A percentile compares a stretch with the other conserved stretches of the same genome.
These are phyloP conservation scores for Scaptomyza flava DNA, from an alignment of 2,888 invertebrate species.

Conservation along the genomic window DNA sequence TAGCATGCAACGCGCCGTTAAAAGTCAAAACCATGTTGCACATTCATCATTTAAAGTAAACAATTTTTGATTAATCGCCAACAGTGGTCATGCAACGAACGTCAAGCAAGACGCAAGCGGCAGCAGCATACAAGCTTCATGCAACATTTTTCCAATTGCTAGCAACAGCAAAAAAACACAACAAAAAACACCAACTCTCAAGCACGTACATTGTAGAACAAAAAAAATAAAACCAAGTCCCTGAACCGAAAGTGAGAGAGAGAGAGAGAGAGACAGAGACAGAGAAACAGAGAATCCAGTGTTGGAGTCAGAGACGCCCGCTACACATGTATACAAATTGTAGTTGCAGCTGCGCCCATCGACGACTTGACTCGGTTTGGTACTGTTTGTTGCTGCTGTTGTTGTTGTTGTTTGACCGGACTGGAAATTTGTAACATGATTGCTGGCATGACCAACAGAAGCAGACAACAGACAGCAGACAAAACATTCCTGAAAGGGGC, in stretches of 20 bases:
- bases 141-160: slow-evolving; percentile 76
- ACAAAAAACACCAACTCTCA: slow-evolving; percentile 35
- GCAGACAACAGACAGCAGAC: slow-evolving; percentile 50
- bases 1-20: slow-evolving; percentile 57
- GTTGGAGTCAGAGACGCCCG: slow-evolving; percentile 24
- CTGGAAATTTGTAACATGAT: slow-evolving; percentile 76
- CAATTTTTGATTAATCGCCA: slow-evolving; percentile 80
- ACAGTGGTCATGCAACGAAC: slow-evolving; percentile 40
- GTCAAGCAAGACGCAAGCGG: slow-evolving; percentile 10
- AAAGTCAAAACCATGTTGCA: slow-evolving; percentile 74
- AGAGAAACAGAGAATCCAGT: slow-evolving; percentile 11
- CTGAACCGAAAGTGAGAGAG: slow-evolving; percentile 32
- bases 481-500: slow-evolving; percentile 4
- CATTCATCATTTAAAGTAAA: slow-evolving; percentile 81
- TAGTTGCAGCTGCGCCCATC: slow-evolving; percentile 62
- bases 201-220: slow-evolving; percentile 55
- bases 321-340: slow-evolving; percentile 77
- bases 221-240: slow-evolving; percentile 41
- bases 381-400: slow-evolving; percentile 43
- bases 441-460: slow-evolving; percentile 62
- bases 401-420: slow-evolving; percentile 19
- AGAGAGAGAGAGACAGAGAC: too few relatives aligned
- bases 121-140: slow-evolving; percentile 45
- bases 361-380: slow-evolving; percentile 34
- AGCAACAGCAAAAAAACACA: slow-evolving; percentile 24